Percentiles rank a stretch among this genome's conserved stretches.
Conservation (phyloP, 2,797 vertebrate species). For the Nothura maculosa region DNA sequence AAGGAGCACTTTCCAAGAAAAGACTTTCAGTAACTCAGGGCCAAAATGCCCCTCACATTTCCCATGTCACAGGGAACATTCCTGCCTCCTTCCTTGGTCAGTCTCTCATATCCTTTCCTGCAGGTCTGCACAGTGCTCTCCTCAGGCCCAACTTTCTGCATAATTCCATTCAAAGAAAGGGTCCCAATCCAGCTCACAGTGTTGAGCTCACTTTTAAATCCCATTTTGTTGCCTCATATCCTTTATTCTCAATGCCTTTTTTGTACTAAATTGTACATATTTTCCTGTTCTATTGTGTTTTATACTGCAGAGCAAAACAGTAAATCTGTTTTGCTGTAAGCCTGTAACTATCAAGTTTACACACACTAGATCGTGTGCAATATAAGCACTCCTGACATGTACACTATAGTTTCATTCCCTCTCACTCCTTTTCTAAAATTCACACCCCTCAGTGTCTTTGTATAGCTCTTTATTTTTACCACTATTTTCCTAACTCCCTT, state of each 20-base stretch:
- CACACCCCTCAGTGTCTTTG: neutral
- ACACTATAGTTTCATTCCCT: neutral
- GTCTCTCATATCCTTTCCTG: neutral
- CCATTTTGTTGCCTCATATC: neutral
- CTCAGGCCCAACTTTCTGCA: neutral
- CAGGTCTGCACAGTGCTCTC: neutral
- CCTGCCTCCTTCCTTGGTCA: neutral
- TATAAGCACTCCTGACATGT: neutral
- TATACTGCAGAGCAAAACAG: neutral
- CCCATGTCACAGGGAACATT: neutral
- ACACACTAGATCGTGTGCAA: neutral
- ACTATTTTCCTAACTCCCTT: constrained; percentile 11
- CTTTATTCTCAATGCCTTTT: neutral
- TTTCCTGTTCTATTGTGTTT: neutral
- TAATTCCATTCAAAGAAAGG: neutral
- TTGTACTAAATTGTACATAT: neutral
- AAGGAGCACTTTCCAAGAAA: neutral
- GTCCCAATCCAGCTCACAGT: neutral
- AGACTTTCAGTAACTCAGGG: neutral
- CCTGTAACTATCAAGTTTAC: neutral
- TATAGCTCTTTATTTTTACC: neutral
- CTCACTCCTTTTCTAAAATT: neutral
- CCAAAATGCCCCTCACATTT: neutral
- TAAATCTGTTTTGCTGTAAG: no score
- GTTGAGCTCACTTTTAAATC: neutral